Evolutionary conservation across 2,797 vertebrate species (phyloP), one percentile per base, ranked within the genome.

Genomic region (Sphaeramia orbicularis): DNA sequence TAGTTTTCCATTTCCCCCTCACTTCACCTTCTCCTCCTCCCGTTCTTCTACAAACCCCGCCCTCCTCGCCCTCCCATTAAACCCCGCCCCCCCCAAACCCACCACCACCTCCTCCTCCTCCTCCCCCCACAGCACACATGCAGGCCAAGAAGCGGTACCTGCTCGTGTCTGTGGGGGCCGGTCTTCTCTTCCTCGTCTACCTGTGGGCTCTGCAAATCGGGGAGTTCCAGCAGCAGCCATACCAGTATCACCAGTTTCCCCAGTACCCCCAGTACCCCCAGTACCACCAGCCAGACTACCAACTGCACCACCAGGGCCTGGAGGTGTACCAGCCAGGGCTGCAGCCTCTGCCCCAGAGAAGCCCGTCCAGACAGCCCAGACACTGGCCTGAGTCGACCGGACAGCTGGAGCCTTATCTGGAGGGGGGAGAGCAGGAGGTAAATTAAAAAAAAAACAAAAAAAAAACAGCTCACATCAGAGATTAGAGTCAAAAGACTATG

Each of bases 91-190:
- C 10, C 71, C 69, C 54, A 15, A 56, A 73, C 76, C 70, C 66
- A 45, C 79, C 75, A 57, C 65, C 47, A 75, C 71, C 62, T 78
- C 77, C 76, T 76, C 66, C 63, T 63, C 81, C 73, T 71, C 76
- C 80, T 59, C 73, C 81, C 64, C 88, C 90, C 84, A 16, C 92
- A 92, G 94, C 87, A 94, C 94, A 94, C 94, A 95, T 95, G 94
- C 94, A 95, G 94, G 94, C 94, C 89, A 95, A 93, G 94, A 95
- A 95, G 93, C 92, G 94, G 86, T 95, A 95, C 93, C 93, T 95
- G 92, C 93, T 95, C 19, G 93, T 94, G 90, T 95, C 94, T 91
- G 91, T 93, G 84, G 94, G 92, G 89, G 94, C 91, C 86, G 93
- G 92, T 91, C 91, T 94, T 89, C 87, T 94, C 78, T 94, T 94